Conservation (phyloP, 2,113 vertebrate genomes). For the Pituophis catenifer region DNA sequence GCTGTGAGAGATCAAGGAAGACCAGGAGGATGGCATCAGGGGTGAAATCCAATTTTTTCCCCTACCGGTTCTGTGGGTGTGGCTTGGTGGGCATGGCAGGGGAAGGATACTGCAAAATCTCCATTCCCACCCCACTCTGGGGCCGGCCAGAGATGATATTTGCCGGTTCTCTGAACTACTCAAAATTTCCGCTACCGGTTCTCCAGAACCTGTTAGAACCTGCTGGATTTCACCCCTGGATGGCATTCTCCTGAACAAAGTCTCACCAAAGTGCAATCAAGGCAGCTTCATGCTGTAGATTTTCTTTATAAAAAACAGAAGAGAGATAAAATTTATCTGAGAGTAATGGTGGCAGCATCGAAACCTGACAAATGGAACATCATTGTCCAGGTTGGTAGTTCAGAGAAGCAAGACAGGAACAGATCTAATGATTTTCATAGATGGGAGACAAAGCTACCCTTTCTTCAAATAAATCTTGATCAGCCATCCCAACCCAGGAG, state of each 20-base stretch:
- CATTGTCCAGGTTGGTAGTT: background rate
- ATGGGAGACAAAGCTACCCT: background rate
- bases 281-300: background rate
- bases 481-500: background rate
- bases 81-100: no score
- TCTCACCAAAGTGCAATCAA: background rate
- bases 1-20: background rate
- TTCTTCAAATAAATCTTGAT: background rate
- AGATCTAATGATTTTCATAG: background rate
- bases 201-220: no score
- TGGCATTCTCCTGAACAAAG: background rate
- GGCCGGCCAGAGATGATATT: no score
- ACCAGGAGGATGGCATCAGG: background rate
- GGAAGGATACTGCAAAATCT: no score
- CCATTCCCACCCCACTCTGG: no score
- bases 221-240: no score
- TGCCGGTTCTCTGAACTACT: no score
- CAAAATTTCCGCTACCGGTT: no score
- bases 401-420: background rate
- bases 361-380: background rate
- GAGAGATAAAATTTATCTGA: background rate
- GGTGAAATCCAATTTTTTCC: no score
- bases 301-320: background rate
- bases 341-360: background rate
- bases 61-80: no score